Evolutionary conservation across 2,888 invertebrate genomes (phyloP), one percentile per base, ranked within the genome.

Genomic region (Diarsia rubi): DNA sequence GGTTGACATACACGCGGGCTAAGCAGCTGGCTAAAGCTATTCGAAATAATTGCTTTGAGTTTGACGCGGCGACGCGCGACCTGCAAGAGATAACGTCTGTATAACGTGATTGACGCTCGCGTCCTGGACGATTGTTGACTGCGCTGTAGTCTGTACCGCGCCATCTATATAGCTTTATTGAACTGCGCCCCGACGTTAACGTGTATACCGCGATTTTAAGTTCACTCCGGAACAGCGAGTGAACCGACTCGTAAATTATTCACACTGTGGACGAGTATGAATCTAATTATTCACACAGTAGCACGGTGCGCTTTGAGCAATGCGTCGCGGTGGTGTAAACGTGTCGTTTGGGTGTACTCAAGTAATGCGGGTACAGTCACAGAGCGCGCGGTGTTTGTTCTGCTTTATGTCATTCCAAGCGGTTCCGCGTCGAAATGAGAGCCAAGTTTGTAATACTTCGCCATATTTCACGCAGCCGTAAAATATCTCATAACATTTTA

Each of bases 241-340:
- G 60, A 80, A 59, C 47, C 57, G 37, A 60, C 73, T 74, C 45
- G 75, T 75, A 79, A 79, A 73, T 86, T 74, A 79, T 80, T 79
- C 69, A 73, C 75, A 69, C 54, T 16, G 68, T 68, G 44, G 63
- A 75, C 62, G 64, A 74, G 59, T 73, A 79, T 72, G 71, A 65
- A 79, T 76, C 81, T 79, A 87, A 85, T 87, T 87, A 87, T 87
- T 85, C 85, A 75, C 75, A 68, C 66, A 73, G 75, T 52, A 72
- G 37, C 60, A 47, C 64, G 44, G 70, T 68, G 66, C 44, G 70
- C 76, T 76, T 69, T 78, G 73, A 78, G 82, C 73, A 62, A 52
- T 70, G 73, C 75, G 70, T 63, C 59, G 85, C 74, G 64, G 73
- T 69, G 69, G 64, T 52, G 71, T 81, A 47, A 81, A 78, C 52